phyloP scores from a whole-genome alignment of 2,113 vertebrate species.

The Manacus vitellinus region DNA sequence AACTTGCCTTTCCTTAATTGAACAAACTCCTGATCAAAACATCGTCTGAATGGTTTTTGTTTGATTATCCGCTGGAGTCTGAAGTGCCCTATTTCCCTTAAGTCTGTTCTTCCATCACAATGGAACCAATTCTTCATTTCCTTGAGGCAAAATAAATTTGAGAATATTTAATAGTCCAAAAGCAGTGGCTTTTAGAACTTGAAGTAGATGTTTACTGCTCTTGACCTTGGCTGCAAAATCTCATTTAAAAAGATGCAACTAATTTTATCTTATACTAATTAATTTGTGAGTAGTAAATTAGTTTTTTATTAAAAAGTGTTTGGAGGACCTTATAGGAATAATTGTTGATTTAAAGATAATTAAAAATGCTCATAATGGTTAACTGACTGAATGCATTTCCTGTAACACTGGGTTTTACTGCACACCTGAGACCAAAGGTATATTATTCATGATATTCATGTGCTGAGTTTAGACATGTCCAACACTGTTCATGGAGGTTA shows the following conservation, averaged over 20 bases:
- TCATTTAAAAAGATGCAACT: conserved; percentile 29
- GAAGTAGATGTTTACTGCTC: conserved; percentile 1
- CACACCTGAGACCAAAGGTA: conserved; percentile 16
- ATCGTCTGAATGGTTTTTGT: neutral
- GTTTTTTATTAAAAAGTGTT: conserved; percentile 40
- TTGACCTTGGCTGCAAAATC: conserved; percentile 53
- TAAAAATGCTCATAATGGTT: conserved; percentile 23
- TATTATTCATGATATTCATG: neutral
- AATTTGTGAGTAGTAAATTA: conserved; percentile 43
- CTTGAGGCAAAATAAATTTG: neutral
- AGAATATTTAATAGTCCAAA: neutral
- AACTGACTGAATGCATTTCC: conserved; percentile 8
- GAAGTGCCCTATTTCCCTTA: neutral
- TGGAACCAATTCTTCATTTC: conserved; percentile 32
- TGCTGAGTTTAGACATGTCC: neutral
- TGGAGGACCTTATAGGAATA: conserved; percentile 28
- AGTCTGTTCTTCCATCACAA: neutral
- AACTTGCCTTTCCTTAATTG: neutral
- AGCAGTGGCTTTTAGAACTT: conserved; percentile 15
- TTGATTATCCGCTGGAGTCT: neutral
- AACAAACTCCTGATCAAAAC: neutral
- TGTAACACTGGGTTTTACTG: conserved; percentile 19
- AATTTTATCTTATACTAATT: conserved; percentile 46
- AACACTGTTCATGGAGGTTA: neutral
- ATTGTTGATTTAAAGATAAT: conserved; percentile 61